Evolutionary conservation across 2,113 vertebrate species (phyloP), one percentile per base, ranked within the genome.

Genomic region (Hippocampus guttulatus): DNA sequence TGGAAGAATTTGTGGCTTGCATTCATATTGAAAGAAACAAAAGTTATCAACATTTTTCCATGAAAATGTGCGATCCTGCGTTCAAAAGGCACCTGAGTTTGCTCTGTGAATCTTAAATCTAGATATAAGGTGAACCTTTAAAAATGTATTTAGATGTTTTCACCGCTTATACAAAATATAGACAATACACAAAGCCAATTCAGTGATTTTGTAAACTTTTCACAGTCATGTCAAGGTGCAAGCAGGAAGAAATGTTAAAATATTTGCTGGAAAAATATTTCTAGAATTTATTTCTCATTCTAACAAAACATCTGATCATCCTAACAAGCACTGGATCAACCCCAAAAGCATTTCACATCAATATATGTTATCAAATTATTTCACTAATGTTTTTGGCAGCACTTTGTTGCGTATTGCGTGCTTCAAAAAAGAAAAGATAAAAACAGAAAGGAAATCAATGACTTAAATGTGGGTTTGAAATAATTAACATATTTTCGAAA

Each of bases 81-180:
- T 66, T 69, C 40, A 72, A 85, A 86, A 89, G 86, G 88, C 86
- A 88, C 86, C 86, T 78, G 25, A 75, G 70, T 76, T 73, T 79
- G 60, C 47, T 81, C 65, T 14, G 57, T 63, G 30, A 76, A 77
- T 33, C 52, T 65, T 21, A n/a, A 57, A 25, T 55, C 30, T 27
- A 54, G 8, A 68, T 69, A 41, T 27, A 11, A 38, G 33, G 66
- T 38, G 8, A 68, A 64, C 57, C 2, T 63, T n/a, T 67, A 21
- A 5, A 43, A 16, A 21, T 69, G 54, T 70, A 8, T 14, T 38
- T 43, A 7, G 45, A 5, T 7, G 11, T 75, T 66, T 9, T 15
- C 20, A 8, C 25, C 3, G 6, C 51, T 9, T 57, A 5, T 5
- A 33, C 1, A 52, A 40, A 52, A 52, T 51, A 27, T 40, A 47